Evolutionary conservation across 2,888 invertebrate genomes (phyloP).

Genomic region (Drosophila nigricruria): DNA sequence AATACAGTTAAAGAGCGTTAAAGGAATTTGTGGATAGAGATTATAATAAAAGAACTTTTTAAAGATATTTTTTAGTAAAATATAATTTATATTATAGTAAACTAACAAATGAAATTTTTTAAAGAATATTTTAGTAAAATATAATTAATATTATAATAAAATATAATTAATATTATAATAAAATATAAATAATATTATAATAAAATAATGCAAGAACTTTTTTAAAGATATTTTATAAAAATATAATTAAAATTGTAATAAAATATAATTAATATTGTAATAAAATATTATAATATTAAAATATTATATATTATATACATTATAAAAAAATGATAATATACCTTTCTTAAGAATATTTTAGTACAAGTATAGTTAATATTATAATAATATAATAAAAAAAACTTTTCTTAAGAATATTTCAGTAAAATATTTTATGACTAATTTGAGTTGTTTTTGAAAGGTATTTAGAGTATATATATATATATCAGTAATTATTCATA

Average conservation of each 20-base stretch:
- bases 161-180: no score
- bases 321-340: no score
- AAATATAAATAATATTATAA: no score
- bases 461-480: neutral
- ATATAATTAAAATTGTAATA: neutral
- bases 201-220: no score
- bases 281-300: no score
- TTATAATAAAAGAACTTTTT: neutral
- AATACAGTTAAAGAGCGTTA: neutral
- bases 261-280: no score
- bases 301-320: no score
- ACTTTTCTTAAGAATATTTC: neutral
- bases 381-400: no score
- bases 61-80: neutral
- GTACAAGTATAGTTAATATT: neutral
- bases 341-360: neutral
- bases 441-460: neutral
- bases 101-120: no score
- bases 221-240: no score
- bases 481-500: neutral
- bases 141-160: no score
- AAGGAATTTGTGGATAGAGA: neutral
- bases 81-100: neutral
- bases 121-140: no score
- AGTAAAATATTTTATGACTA: neutral